Conservation (phyloP, 2,888 invertebrate species). For the Octodonta nipae region DNA sequence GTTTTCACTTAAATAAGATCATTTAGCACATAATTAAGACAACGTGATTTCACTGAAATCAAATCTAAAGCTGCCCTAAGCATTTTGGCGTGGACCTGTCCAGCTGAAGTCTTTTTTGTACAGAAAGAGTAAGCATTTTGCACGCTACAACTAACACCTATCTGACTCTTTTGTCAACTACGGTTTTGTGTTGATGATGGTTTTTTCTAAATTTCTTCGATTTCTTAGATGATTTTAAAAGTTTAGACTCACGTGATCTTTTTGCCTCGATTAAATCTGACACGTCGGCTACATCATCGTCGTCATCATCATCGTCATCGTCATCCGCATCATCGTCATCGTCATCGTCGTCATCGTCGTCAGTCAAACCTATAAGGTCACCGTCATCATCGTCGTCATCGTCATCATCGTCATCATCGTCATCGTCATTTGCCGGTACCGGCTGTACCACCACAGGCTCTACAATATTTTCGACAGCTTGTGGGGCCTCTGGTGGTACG, state of each 20-base stretch:
- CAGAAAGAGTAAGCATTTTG: too few relatives aligned
- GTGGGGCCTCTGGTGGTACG: constrained; percentile 8
- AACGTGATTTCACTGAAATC: too few relatives aligned
- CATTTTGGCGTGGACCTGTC: too few relatives aligned
- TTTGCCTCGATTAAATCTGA: constrained; percentile 57
- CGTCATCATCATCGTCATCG: constrained; percentile 54
- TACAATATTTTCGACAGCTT: constrained; percentile 24
- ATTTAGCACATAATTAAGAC: too few relatives aligned
- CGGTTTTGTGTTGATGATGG: constrained; percentile 22
- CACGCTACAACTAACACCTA: constrained; percentile 19
- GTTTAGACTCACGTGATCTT: constrained; percentile 77
- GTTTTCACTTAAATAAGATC: too few relatives aligned
- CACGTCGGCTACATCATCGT: constrained; percentile 52
- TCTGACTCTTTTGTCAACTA: constrained; percentile 25
- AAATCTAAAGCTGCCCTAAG: too few relatives aligned
- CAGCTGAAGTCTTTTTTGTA: background rate
- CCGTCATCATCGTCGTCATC: constrained; percentile 49
- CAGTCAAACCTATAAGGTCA: constrained; percentile 41
- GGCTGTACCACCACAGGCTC: constrained; percentile 29
- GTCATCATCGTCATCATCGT: constrained; percentile 36
- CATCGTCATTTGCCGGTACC: constrained; percentile 33
- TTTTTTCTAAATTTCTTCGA: constrained; percentile 28
- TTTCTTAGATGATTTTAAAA: constrained; percentile 30
- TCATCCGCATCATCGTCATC: constrained; percentile 53
- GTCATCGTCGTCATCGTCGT: constrained; percentile 45